Evolutionary conservation across 2,888 invertebrate species (phyloP).

Genomic region (Abrostola tripartita): DNA sequence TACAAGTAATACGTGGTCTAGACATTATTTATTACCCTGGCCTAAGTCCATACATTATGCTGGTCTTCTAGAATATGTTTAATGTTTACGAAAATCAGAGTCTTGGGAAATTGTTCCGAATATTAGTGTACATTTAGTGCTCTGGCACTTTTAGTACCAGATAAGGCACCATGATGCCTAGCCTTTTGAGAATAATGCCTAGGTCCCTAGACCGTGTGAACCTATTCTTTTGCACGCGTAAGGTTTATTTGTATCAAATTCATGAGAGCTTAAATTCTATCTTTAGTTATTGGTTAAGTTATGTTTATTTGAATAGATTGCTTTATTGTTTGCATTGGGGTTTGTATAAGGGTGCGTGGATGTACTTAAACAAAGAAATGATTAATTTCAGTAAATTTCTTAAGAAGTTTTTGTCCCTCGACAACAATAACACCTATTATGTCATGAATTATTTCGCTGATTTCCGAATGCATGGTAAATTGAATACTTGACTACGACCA

Average conservation of each 20-base stretch:
- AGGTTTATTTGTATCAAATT: background rate
- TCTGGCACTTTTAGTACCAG: constrained; percentile 2
- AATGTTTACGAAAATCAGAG: constrained; percentile 43
- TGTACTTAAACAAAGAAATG: too few relatives aligned
- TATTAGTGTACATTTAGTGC: constrained; percentile 15
- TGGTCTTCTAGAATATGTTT: constrained; percentile 32
- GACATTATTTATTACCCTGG: constrained; percentile 41
- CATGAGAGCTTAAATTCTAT: too few relatives aligned
- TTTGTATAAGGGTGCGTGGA: too few relatives aligned
- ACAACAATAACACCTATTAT: too few relatives aligned
- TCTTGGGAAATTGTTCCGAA: constrained; percentile 17
- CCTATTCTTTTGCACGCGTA: background rate
- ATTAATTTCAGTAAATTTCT: too few relatives aligned
- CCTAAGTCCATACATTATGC: constrained; percentile 37
- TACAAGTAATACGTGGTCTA: constrained; percentile 40
- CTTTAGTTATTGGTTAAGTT: too few relatives aligned
- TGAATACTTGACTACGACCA: too few relatives aligned
- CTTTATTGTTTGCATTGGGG: too few relatives aligned
- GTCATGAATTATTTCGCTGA: too few relatives aligned
- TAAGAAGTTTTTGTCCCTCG: too few relatives aligned
- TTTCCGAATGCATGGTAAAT: too few relatives aligned
- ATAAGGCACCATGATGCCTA: background rate
- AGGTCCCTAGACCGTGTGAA: background rate
- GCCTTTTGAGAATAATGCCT: background rate
- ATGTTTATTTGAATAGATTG: too few relatives aligned